Percentiles rank a stretch among this genome's conserved stretches.
These are phyloP conservation scores for Tolypeutes matacus DNA, from an alignment of 2,797 vertebrate genomes.

Conservation along the genomic window DNA sequence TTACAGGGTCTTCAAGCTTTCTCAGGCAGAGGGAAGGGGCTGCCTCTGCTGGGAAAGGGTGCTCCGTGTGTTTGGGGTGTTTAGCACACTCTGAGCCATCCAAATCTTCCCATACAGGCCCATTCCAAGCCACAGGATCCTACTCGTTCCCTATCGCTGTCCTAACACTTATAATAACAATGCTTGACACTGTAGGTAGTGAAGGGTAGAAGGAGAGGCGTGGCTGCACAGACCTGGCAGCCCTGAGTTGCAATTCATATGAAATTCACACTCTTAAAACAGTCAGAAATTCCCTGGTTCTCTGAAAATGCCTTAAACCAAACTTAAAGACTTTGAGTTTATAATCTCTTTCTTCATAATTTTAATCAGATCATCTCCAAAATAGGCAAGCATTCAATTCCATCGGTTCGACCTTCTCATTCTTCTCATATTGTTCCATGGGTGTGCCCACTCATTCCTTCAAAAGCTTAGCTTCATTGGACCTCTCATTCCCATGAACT, in stretches of 20 bases:
- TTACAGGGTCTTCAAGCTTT: neutral
- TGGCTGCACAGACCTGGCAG: neutral
- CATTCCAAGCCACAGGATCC: neutral
- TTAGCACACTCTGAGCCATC: neutral
- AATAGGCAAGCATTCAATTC: neutral
- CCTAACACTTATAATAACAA: accelerated
- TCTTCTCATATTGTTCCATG: neutral
- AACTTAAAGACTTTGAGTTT: neutral
- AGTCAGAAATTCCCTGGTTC: neutral
- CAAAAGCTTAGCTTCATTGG: neutral
- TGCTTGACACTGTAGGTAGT: no score
- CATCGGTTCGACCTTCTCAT: neutral
- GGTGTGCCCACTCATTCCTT: neutral
- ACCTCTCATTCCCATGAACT: neutral
- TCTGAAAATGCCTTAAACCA: neutral
- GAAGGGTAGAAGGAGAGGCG: accelerated
- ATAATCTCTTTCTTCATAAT: neutral
- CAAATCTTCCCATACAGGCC: neutral
- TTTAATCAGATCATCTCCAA: neutral
- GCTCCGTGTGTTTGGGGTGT: neutral
- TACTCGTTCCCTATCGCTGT: no score
- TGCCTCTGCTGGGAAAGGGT: neutral
- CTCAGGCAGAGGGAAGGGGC: no score
- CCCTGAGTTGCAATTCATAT: accelerated
- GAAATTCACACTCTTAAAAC: neutral